These are phyloP conservation scores for Burhinus bistriatus DNA, from an alignment of 2,113 vertebrate species.

Conservation along the genomic window DNA sequence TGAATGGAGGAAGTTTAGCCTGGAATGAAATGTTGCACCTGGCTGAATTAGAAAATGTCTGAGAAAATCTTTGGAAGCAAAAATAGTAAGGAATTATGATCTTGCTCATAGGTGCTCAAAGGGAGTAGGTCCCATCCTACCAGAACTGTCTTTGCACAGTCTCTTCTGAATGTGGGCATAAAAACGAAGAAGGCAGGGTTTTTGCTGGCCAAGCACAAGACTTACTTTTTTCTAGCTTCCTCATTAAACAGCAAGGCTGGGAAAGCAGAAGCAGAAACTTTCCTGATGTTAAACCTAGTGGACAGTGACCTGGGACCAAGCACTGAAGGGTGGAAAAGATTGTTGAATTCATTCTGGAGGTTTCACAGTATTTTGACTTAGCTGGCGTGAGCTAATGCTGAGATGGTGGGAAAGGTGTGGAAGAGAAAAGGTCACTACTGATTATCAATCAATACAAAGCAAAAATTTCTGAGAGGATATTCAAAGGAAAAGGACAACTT, in stretches of 20 bases:
- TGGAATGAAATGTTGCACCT: not conserved
- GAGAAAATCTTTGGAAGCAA: not conserved
- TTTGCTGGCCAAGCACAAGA: not conserved
- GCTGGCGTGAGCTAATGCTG: not conserved
- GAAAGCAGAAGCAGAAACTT: not conserved
- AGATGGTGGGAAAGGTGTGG: not conserved
- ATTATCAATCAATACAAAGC: not conserved
- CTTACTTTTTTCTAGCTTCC: not conserved
- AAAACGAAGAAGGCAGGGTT: not conserved
- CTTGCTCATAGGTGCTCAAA: not conserved
- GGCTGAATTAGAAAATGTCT: not conserved
- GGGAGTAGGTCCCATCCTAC: not conserved
- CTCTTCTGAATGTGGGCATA: not conserved
- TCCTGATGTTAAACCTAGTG: not conserved
- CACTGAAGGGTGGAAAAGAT: not conserved
- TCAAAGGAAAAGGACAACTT: not conserved
- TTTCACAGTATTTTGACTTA: not conserved
- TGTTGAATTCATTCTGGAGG: not conserved
- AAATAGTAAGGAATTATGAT: not conserved
- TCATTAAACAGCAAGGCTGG: not conserved
- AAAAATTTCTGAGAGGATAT: not conserved
- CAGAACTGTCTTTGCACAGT: not conserved
- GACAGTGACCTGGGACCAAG: not conserved
- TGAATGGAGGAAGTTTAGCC: not conserved
- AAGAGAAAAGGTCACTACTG: not conserved